Percentiles rank a stretch among this genome's conserved stretches.
phyloP scores from a whole-genome alignment of 2,888 invertebrate genomes.

The Epiperipatus broadwayi region DNA sequence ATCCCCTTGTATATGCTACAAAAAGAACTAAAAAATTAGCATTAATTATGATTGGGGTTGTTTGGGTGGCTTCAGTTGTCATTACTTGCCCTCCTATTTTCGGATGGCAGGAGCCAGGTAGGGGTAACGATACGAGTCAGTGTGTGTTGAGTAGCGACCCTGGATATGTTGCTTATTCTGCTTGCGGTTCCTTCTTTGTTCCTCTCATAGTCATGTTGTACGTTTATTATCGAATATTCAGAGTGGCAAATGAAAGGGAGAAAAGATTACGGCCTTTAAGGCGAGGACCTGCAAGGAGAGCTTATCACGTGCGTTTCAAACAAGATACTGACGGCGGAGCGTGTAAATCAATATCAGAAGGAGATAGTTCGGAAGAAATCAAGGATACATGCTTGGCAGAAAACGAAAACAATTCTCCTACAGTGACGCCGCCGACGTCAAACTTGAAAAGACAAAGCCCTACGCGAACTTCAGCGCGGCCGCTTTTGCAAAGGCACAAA shows the following conservation, averaged over 20 bases:
- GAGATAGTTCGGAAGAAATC: too few species aligned
- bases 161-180: constrained; percentile 24
- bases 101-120: constrained; percentile 21
- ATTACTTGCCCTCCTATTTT: constrained; percentile 24
- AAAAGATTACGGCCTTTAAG: constrained; percentile 15
- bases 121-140: constrained; percentile 13
- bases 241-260: constrained; percentile 19
- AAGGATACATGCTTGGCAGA: too few species aligned
- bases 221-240: constrained; percentile 25
- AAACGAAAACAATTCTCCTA: too few species aligned
- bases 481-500: too few species aligned
- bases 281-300: constrained; percentile 4
- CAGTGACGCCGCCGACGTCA: too few species aligned
- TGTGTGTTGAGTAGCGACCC: constrained; percentile 21
- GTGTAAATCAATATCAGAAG: too few species aligned
- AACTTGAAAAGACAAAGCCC: too few species aligned
- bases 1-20: constrained; percentile 22
- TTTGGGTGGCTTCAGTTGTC: constrained; percentile 22
- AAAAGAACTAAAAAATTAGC: constrained; percentile 21
- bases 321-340: not conserved
- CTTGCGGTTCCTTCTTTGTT: constrained; percentile 24
- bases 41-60: constrained; percentile 22
- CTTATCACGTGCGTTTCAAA: not conserved
- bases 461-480: too few species aligned
- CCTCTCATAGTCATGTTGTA: constrained; percentile 25